A percentile compares a stretch with the other conserved stretches of the same genome.
These are phyloP conservation scores for Perodicticus potto DNA, from an alignment of 2,797 vertebrate genomes.

Conservation along the genomic window DNA sequence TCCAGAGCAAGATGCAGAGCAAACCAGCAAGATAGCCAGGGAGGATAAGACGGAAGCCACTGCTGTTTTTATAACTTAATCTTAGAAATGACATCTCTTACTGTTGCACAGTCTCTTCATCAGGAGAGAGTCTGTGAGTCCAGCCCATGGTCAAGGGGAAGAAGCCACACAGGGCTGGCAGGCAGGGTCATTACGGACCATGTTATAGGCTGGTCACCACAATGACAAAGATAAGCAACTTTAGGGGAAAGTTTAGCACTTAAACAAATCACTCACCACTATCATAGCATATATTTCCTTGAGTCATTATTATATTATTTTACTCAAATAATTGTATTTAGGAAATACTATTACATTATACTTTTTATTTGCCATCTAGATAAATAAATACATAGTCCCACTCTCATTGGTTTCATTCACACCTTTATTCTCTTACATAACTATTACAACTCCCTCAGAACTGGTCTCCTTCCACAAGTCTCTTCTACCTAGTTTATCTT, in stretches of 20 bases:
- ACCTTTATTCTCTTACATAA: not conserved
- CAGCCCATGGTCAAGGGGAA: not conserved
- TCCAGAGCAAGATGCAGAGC: not conserved
- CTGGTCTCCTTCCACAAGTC: not conserved
- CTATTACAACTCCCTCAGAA: not conserved
- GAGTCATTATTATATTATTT: not conserved
- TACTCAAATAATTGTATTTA: not conserved
- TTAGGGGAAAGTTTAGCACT: not conserved
- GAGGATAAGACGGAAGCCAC: not conserved
- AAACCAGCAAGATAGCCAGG: not conserved
- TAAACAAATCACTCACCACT: not conserved
- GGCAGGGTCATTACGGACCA: not conserved
- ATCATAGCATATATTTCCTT: not conserved
- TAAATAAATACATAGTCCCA: not conserved
- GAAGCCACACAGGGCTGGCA: not conserved
- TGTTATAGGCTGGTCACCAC: not conserved
- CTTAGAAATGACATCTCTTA: not conserved
- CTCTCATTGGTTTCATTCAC: not conserved
- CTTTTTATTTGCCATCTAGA: not conserved
- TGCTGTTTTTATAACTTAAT: not conserved
- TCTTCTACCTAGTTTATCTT: not conserved
- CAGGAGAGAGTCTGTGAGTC: not conserved
- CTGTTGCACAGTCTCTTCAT: not conserved
- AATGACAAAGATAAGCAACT: not conserved
- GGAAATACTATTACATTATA: not conserved